A percentile compares a stretch with the other conserved stretches of the same genome.
Conservation (phyloP, 2,113 vertebrate genomes). For the Hystrix brachyura region DNA sequence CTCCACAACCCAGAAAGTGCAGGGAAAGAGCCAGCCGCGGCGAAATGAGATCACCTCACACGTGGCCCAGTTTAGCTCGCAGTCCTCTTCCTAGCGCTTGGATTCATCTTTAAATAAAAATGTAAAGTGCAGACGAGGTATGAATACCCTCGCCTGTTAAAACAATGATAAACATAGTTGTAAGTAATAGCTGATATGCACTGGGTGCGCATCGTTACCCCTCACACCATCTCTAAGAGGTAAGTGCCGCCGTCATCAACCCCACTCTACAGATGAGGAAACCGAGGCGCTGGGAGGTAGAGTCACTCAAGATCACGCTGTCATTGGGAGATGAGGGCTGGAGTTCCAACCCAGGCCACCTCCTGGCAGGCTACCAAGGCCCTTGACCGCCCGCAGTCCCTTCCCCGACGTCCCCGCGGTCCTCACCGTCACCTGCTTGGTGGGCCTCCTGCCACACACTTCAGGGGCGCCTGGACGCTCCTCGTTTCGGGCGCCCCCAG, state of each 20-base stretch:
- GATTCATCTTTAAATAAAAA: conserved; percentile 65
- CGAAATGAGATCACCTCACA: conserved; percentile 76
- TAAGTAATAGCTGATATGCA: neutral
- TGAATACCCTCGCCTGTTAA: neutral
- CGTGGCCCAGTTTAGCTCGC: conserved; percentile 68
- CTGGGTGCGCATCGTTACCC: neutral
- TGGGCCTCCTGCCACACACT: neutral
- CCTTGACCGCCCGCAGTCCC: neutral
- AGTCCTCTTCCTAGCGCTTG: conserved; percentile 35
- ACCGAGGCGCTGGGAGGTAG: neutral
- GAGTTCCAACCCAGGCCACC: neutral
- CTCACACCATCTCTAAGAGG: neutral
- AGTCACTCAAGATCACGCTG: neutral
- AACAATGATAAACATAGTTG: neutral
- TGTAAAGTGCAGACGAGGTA: neutral
- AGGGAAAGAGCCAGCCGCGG: neutral
- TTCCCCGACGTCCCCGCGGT: neutral
- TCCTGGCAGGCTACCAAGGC: neutral
- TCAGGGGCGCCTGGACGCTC: neutral
- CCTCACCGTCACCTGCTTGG: neutral
- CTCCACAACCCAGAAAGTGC: neutral
- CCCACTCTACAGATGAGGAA: conserved; percentile 41
- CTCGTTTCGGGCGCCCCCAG: no score
- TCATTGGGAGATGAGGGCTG: neutral
- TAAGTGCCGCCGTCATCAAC: neutral